phyloP scores from a whole-genome alignment of 2,888 invertebrate genomes.

The Germaria angustata region DNA sequence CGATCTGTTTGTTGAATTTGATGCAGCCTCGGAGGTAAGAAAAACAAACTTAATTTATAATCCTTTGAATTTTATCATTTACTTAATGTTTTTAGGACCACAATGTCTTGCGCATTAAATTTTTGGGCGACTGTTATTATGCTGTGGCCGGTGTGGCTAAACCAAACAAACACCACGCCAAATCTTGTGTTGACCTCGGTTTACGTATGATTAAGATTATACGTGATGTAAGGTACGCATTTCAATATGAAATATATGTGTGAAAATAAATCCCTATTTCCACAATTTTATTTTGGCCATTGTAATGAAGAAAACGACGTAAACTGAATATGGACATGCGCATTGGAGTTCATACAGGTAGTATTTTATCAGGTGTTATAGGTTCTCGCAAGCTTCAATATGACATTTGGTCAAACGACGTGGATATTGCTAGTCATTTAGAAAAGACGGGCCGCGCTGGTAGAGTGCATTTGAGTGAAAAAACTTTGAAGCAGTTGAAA shows the following conservation, averaged over 20 bases:
- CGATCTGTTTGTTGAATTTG: conserved; percentile 94
- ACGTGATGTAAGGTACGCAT: conserved; percentile 85
- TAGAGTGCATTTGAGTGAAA: conserved; percentile 92
- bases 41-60: not conserved
- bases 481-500: conserved; percentile 87
- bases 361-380: conserved; percentile 93
- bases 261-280: not conserved
- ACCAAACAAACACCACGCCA: conserved; percentile 89
- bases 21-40: conserved; percentile 91
- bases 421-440: conserved; percentile 96
- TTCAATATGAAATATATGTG: no score
- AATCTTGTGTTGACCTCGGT: conserved; percentile 93
- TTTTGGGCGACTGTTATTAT: conserved; percentile 96
- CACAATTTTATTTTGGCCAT: not conserved
- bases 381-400: conserved; percentile 97
- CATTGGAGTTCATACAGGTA: conserved; percentile 96
- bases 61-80: not conserved
- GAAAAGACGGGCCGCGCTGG: conserved; percentile 95
- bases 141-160: conserved; percentile 93
- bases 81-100: conserved; percentile 81
- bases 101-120: conserved; percentile 92
- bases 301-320: conserved; percentile 84
- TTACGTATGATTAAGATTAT: conserved; percentile 95
- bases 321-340: conserved; percentile 95
- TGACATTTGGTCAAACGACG: conserved; percentile 97